Base-by-base conservation (phyloP, 2,888 invertebrate species). In the Metallyticus violacea region DNA sequence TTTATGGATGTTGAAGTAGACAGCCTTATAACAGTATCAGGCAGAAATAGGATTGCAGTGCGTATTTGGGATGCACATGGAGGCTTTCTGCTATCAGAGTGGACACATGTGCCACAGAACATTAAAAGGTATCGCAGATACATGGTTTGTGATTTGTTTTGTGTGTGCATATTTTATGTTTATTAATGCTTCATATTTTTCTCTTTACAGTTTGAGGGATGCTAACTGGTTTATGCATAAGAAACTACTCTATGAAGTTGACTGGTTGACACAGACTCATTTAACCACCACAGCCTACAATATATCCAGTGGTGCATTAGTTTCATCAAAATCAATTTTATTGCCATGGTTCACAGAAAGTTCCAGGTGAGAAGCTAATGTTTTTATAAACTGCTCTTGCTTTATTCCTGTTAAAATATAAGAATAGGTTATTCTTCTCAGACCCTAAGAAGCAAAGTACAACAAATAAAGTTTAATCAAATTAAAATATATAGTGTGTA, bases 41-140 rank as follows among this genome's bases (percentile, higher is more conserved):
- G 97, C n/a, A 95, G 95, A 87, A 95, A 95, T 0, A 95, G 95
- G 25, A 76, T 87, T 88, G 92, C 96, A 84, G 94, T 97, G 22
- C 93, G 97, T 88, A 96, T 95, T 62, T 98, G 97, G 97, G 96
- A 97, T 90, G 91, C 95, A 6, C 93, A 94, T 76, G 94, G 94
- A 89, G 97, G 97, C 90, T 91, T 91, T 89, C 91, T 89, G 90
- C 91, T 89, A 88, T 90, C 88, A 91, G 91, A 90, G 90, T 92
- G 88, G 91, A 91, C 90, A 89, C 22, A 62, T 7, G 6, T 15
- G 15, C 40, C 26, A 62, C 40, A 62, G 15, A 15, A 62, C 22
- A 2, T 62, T 3, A 62, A 22, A 62, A 62, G 40, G 40, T 62
- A 62, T 3, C 4, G 4, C 22, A 62, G 40, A 15, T 4, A 62